Evolutionary conservation across 1,140 invertebrate species (phyloP).

Genomic region (Megalonaias nervosa): DNA sequence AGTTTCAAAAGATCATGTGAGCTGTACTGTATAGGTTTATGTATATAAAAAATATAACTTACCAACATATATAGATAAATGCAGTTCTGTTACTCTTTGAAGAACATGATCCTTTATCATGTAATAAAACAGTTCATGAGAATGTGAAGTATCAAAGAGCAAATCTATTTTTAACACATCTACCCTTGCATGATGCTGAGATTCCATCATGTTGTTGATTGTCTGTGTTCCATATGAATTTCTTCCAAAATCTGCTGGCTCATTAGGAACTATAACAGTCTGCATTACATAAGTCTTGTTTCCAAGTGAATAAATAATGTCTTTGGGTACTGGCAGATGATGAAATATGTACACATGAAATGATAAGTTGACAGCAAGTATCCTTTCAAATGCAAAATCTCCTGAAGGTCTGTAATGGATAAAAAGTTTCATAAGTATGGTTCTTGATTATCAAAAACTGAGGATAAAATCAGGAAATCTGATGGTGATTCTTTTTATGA

Average conservation of each 20-base stretch:
- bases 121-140: conserved; percentile 64
- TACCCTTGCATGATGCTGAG: conserved; percentile 48
- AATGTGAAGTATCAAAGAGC: conserved; percentile 39
- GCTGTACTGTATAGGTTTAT: too few relatives aligned
- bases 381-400: conserved; percentile 58
- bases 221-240: conserved; percentile 66
- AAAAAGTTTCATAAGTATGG: neutral
- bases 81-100: conserved; percentile 57
- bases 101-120: conserved; percentile 61
- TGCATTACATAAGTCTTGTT: conserved; percentile 51
- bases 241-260: conserved; percentile 65
- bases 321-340: conserved; percentile 28
- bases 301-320: conserved; percentile 17
- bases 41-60: conserved; percentile 20
- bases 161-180: conserved; percentile 62
- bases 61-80: conserved; percentile 63
- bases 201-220: conserved; percentile 56
- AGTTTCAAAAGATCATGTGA: too few relatives aligned
- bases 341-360: conserved; percentile 53
- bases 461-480: too few relatives aligned
- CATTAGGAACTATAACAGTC: conserved; percentile 62
- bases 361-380: conserved; percentile 53
- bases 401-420: conserved; percentile 50
- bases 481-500: too few relatives aligned
- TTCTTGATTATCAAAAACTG: too few relatives aligned